Evolutionary conservation across 2,888 invertebrate species (phyloP), one percentile per base, ranked within the genome.

Genomic region (Himalopsyche kuldschensis): DNA sequence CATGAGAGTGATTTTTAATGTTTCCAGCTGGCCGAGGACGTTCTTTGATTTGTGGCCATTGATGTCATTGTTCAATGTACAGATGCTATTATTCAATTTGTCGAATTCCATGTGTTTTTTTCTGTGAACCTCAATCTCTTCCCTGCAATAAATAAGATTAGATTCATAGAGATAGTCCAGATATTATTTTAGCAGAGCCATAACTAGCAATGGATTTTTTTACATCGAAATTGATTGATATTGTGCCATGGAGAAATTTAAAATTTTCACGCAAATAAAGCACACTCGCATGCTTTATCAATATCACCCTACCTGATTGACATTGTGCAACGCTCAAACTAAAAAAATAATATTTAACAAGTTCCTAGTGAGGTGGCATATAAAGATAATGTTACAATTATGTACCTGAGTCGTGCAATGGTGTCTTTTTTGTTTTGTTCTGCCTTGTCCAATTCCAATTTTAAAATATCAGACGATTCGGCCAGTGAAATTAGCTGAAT

Each of bases 1-100:
- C 81, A 91, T 91, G 32, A 94, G 90, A 0, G 90, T 89, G 27
- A 90, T 89, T 84, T 92, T 92, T 30, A 93, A 90, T 77, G 90
- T 90, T 69, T 91, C 90, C 87, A 94, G 92, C 87, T 93, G 92
- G 1, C 89, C 89, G 4, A 90, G 90, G 31, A 94, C 91, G 87
- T 94, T 93, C 80, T 91, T 89, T 79, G 91, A 91, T 78, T 91
- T 89, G 87, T 93, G 94, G 20, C 91, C 90, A 78, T 92, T 90
- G 3, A 95, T 92, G 84, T 94, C 93, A 0, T 89, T 89, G 81
- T 93, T 91, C 17, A 93, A 88, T 35, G 91, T 89, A 80, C 91
- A 90, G 6, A 94, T 91, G 87, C 93, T 93, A 11, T 92, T 91
- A 76, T 91, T 90, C 3, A 90, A 89, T 84, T 89, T 90, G 1